Conservation (phyloP, 2,888 invertebrate genomes). For the Rhyacophila evoluta region DNA sequence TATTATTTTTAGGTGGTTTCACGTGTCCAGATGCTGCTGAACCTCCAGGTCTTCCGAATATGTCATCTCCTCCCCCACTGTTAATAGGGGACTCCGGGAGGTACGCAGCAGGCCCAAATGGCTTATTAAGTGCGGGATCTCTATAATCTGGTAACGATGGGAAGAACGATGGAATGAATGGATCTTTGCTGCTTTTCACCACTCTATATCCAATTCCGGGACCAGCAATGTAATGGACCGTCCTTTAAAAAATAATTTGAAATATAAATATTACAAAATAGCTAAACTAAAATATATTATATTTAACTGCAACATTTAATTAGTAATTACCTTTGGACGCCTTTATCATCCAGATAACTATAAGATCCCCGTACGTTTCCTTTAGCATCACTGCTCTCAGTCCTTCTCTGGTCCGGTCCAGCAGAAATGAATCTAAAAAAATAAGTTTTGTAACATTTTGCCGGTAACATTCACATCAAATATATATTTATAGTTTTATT, state of each 20-base stretch:
- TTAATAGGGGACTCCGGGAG: constrained; percentile 58
- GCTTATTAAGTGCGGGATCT: constrained; percentile 65
- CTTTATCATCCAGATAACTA: constrained; percentile 83
- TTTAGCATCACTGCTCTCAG: constrained; percentile 78
- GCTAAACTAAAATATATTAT: too few species aligned
- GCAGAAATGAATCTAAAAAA: constrained; percentile 77
- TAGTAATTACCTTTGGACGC: constrained; percentile 77
- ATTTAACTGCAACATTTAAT: too few species aligned
- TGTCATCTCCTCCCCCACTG: constrained; percentile 51
- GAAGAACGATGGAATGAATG: constrained; percentile 73
- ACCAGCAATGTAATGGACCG: constrained; percentile 84
- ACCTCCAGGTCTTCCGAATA: constrained; percentile 65
- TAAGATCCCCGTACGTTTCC: constrained; percentile 82
- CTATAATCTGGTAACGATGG: constrained; percentile 72
- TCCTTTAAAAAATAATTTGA: too few species aligned
- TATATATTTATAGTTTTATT: too few species aligned
- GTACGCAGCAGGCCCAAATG: constrained; percentile 60
- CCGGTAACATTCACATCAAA: too few species aligned
- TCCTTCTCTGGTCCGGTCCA: constrained; percentile 81
- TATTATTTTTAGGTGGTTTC: constrained; percentile 62
- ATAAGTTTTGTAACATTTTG: too few species aligned
- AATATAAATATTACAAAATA: too few species aligned
- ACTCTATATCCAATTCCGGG: constrained; percentile 83
- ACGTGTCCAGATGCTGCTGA: constrained; percentile 72
- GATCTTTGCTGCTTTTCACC: constrained; percentile 78